These are phyloP conservation scores for Megaustenia siamemsis DNA, from an alignment of 2,888 invertebrate species.

Conservation along the genomic window DNA sequence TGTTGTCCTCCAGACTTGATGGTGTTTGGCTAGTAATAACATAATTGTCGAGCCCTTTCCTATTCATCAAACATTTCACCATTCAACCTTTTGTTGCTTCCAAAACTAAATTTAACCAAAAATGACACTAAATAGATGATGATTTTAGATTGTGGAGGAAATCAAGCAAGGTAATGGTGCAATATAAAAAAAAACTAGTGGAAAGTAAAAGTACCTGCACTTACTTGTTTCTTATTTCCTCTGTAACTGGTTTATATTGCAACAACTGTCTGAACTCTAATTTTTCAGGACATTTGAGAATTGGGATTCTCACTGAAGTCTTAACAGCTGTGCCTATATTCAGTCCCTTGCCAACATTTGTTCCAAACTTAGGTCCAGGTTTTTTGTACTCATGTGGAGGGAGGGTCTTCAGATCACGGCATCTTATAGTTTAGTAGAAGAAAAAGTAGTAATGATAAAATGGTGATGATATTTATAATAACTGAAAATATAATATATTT, in stretches of 20 bases:
- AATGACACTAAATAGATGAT: no score
- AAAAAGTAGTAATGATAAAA: neutral
- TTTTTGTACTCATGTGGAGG: slow-evolving; percentile 76
- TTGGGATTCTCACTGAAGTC: slow-evolving; percentile 62
- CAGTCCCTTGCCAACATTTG: slow-evolving; percentile 76
- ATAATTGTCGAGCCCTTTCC: no score
- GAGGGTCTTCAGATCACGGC: slow-evolving; percentile 75
- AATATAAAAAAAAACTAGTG: neutral
- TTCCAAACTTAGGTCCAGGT: slow-evolving; percentile 77
- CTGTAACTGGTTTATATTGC: slow-evolving; percentile 77
- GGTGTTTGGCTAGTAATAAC: no score
- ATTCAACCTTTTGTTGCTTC: no score
- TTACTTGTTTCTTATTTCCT: slow-evolving; percentile 69
- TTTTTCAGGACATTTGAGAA: slow-evolving; percentile 75
- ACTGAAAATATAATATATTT: no score
- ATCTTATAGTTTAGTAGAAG: slow-evolving; percentile 47
- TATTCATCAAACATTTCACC: no score
- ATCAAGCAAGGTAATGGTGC: neutral
- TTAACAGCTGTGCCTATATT: slow-evolving; percentile 72
- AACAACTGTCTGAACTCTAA: slow-evolving; percentile 77
- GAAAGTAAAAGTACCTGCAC: slow-evolving; percentile 50
- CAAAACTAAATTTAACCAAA: no score
- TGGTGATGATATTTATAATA: no score
- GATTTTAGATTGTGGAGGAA: no score
- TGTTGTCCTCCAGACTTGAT: no score